Base-by-base conservation (phyloP, 2,113 vertebrate genomes). In the Sprattus sprattus region DNA sequence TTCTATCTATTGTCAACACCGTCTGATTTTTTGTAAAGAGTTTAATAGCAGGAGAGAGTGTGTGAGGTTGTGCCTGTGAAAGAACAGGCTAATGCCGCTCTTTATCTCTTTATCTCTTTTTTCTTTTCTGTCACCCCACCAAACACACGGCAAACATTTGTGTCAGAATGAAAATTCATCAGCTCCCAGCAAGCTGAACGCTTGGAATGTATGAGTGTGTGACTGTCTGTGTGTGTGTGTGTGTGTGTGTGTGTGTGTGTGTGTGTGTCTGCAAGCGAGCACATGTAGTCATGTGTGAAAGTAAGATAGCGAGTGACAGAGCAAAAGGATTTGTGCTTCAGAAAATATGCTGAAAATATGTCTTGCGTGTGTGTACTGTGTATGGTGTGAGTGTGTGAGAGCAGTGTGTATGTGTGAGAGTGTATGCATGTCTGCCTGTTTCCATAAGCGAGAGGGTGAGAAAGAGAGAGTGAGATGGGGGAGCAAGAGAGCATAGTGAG, bases 21-120 rank as follows among this genome's bases (percentile, higher is more conserved):
- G 15, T 54, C 52, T 54, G 13, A 4, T 54, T 15, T 15, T 54
- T 15, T 54, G 52, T 54, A 54, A 54, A 20, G 50, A 54, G 13
- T 54, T 54, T 13, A 54, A 54, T 54, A 39, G 78, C 28, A 20
- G 45, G 5, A 84, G 52, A 22, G 82, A 13, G 22, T 82, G 67
- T 60, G 91, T 90, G 90, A 54, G 46, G 75, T 60, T 92, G 91
- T 92, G 88, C 16, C 13, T 54, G 15, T 54, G 52, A 4, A 18
- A 18, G 52, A 54, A 54, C 52, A 54, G 52, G 16, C 52, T 54
- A 54, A 54, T 54, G 52, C 16, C 52, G 15, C 52, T 54, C 15
- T 54, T 54, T 54, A 54, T 54, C 52, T 54, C 52, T 4, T 54
- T 54, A 18, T 54, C 52, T 54, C 52, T 54, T 4, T 54, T 54